Evolutionary conservation across 2,797 vertebrate genomes (phyloP).

Genomic region (Lepidocolaptes lacrymiger): DNA sequence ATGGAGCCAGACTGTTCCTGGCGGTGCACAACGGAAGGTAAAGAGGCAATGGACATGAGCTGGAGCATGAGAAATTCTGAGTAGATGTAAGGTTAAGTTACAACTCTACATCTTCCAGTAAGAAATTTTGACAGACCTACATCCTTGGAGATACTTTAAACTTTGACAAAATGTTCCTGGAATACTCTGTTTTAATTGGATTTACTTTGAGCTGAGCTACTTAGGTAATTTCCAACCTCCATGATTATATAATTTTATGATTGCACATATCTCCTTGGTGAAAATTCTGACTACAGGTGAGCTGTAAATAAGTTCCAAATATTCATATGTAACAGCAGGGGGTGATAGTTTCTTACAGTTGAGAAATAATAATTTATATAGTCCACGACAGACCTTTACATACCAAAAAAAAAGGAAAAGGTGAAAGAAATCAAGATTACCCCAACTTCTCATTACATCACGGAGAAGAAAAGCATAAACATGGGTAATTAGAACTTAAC

Average conservation of each 20-base stretch:
- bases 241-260: neutral
- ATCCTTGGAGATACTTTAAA: neutral
- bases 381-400: neutral
- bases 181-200: neutral
- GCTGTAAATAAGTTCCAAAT: neutral
- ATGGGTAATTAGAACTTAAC: neutral
- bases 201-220: neutral
- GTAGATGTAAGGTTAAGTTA: neutral
- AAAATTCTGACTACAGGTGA: neutral
- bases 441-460: neutral
- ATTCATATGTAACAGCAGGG: neutral
- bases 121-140: accelerated
- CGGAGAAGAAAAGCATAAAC: neutral
- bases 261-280: neutral
- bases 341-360: neutral
- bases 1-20: neutral
- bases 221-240: neutral
- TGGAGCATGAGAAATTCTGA: neutral
- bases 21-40: neutral
- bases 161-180: neutral
- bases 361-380: neutral
- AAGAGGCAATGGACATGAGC: too few species aligned
- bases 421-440: neutral
- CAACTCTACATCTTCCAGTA: accelerated
- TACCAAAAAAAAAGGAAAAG: neutral